Evolutionary conservation across 2,113 vertebrate genomes (phyloP).

Genomic region (Zonotrichia leucophrys): DNA sequence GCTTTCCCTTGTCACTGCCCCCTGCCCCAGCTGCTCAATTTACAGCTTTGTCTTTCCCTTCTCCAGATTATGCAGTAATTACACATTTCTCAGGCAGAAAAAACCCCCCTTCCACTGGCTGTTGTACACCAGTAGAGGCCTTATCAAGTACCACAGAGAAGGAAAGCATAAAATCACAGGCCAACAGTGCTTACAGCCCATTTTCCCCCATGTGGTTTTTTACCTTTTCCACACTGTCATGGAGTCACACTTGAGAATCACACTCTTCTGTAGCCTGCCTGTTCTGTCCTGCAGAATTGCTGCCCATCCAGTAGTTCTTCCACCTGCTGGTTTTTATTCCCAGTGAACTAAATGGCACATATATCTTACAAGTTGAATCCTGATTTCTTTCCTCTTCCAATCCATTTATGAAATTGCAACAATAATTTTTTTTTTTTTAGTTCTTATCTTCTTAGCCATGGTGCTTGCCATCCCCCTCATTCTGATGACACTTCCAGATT

Average conservation of each 20-base stretch:
- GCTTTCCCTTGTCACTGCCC: not conserved
- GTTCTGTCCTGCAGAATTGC: not conserved
- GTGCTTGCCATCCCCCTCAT: not conserved
- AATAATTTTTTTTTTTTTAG: not conserved
- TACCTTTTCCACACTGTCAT: not conserved
- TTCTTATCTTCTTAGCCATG: not conserved
- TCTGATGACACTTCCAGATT: not conserved
- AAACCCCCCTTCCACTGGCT: not conserved
- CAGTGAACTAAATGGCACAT: not conserved
- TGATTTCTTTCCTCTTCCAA: not conserved
- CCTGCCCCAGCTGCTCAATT: not conserved
- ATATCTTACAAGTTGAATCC: not conserved
- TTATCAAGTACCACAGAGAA: not conserved
- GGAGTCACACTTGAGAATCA: not conserved
- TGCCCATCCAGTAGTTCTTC: not conserved
- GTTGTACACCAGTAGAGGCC: not conserved
- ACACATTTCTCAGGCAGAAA: not conserved
- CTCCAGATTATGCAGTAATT: not conserved
- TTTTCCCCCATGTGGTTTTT: not conserved
- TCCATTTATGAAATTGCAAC: not conserved
- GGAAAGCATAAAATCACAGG: not conserved
- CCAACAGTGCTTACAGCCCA: not conserved
- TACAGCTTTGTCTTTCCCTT: not conserved
- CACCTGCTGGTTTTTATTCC: not conserved
- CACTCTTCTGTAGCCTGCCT: fast-evolving